Percentiles rank a stretch among this genome's conserved stretches.
These are phyloP conservation scores for Lithosia quadra DNA, from an alignment of 2,888 invertebrate genomes.

Conservation along the genomic window DNA sequence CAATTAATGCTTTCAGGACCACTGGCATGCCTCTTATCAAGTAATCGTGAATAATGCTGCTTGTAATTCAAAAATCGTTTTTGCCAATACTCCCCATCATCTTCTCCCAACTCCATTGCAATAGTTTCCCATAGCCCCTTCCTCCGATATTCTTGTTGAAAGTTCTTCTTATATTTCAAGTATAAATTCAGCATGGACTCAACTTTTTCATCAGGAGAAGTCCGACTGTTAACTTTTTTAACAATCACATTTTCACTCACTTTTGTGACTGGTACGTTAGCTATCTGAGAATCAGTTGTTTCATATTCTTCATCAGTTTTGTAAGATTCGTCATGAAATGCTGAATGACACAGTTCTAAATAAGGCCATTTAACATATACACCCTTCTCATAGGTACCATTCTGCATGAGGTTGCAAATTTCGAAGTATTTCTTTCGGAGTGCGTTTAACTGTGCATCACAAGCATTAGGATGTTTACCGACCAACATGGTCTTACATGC, in stretches of 20 bases:
- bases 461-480: slow-evolving; percentile 65
- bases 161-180: slow-evolving; percentile 68
- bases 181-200: slow-evolving; percentile 72
- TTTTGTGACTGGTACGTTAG: slow-evolving; percentile 15
- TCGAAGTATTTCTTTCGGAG: slow-evolving; percentile 68
- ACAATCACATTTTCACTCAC: slow-evolving; percentile 54
- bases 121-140: slow-evolving; percentile 77
- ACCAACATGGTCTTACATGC: slow-evolving; percentile 78
- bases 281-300: neutral
- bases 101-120: slow-evolving; percentile 72
- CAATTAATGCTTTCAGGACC: slow-evolving; percentile 66
- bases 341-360: slow-evolving; percentile 71
- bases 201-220: slow-evolving; percentile 65
- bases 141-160: slow-evolving; percentile 64
- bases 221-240: slow-evolving; percentile 55
- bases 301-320: slow-evolving; percentile 16
- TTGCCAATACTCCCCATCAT: slow-evolving; percentile 77
- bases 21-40: slow-evolving; percentile 62
- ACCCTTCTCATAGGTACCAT: slow-evolving; percentile 59
- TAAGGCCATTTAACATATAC: slow-evolving; percentile 64
- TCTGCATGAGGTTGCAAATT: slow-evolving; percentile 58
- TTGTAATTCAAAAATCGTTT: slow-evolving; percentile 78
- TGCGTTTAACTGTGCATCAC: slow-evolving; percentile 67
- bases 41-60: slow-evolving; percentile 74
- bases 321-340: slow-evolving; percentile 69